Percentiles rank a stretch among this genome's conserved stretches.
These are phyloP conservation scores for Zingel zingel DNA, from an alignment of 2,113 vertebrate species.

Conservation along the genomic window DNA sequence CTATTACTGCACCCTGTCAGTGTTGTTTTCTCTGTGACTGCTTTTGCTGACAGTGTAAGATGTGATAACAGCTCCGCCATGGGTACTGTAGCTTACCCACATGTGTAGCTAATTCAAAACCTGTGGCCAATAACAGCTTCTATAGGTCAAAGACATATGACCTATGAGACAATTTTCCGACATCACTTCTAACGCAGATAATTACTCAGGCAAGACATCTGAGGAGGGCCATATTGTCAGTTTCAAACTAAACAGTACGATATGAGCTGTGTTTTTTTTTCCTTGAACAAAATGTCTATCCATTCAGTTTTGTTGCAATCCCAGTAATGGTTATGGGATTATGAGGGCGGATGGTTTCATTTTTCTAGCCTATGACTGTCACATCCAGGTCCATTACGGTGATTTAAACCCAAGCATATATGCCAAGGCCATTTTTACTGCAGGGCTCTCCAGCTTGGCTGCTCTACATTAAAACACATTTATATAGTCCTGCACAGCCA, in stretches of 20 bases:
- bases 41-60: constrained; percentile 72
- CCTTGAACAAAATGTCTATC: constrained; percentile 60
- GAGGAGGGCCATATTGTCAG: constrained; percentile 66
- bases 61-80: constrained; percentile 71
- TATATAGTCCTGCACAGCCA: constrained; percentile 61
- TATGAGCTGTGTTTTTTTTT: constrained; percentile 43
- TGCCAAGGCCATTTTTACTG: constrained; percentile 79
- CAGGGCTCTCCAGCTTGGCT: constrained; percentile 63
- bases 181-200: constrained; percentile 62
- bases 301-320: constrained; percentile 73
- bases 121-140: constrained; percentile 75
- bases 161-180: constrained; percentile 78
- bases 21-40: constrained; percentile 48
- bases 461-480: constrained; percentile 77
- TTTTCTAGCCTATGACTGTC: constrained; percentile 81
- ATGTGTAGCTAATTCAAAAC: constrained; percentile 78
- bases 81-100: constrained; percentile 71
- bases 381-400: constrained; percentile 75
- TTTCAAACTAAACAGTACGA: constrained; percentile 73
- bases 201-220: constrained; percentile 68
- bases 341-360: constrained; percentile 77
- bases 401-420: constrained; percentile 79
- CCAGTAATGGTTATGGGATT: constrained; percentile 75
- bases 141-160: constrained; percentile 72
- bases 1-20: constrained; percentile 52